A percentile compares a stretch with the other conserved stretches of the same genome.
phyloP scores from a whole-genome alignment of 2,888 invertebrate species.

The Cremastinae sp. region DNA sequence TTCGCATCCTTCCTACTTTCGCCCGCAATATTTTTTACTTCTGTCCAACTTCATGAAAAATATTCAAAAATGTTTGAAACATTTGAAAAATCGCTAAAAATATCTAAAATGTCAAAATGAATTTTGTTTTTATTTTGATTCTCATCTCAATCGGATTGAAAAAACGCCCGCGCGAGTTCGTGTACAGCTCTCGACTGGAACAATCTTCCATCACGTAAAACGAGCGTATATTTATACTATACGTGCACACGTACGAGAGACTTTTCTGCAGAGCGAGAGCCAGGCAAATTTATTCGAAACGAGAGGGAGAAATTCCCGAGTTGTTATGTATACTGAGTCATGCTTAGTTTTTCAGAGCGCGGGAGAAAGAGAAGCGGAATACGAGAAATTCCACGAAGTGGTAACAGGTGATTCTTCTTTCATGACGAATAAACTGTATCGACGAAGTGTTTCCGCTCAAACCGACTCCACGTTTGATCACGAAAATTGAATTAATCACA shows the following conservation, averaged over 20 bases:
- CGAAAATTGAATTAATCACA: background rate
- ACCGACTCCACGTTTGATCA: background rate
- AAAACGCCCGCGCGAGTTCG: slow-evolving; percentile 63
- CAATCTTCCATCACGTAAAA: slow-evolving; percentile 47
- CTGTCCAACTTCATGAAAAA: too few relatives aligned
- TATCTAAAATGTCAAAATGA: too few relatives aligned
- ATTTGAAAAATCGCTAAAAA: too few relatives aligned
- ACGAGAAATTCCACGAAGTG: slow-evolving; percentile 38
- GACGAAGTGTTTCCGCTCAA: slow-evolving; percentile 1
- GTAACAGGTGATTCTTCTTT: slow-evolving; percentile 46
- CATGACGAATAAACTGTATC: background rate
- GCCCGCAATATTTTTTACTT: background rate
- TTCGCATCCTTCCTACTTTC: background rate
- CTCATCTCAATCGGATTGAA: too few relatives aligned
- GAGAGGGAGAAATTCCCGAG: slow-evolving; percentile 57
- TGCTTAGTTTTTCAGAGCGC: slow-evolving; percentile 38
- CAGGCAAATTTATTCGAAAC: slow-evolving; percentile 50
- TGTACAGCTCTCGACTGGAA: slow-evolving; percentile 70
- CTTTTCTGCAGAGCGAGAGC: slow-evolving; percentile 45
- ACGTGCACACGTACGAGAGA: slow-evolving; percentile 4
- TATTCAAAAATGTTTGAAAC: too few relatives aligned
- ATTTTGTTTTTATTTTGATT: too few relatives aligned
- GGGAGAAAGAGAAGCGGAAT: slow-evolving; percentile 18
- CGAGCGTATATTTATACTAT: slow-evolving; percentile 25
- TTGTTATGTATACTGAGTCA: slow-evolving; percentile 58